A percentile compares a stretch with the other conserved stretches of the same genome.
These are phyloP conservation scores for Circaetus cinerascens DNA, from an alignment of 2,113 vertebrate genomes.

Conservation along the genomic window DNA sequence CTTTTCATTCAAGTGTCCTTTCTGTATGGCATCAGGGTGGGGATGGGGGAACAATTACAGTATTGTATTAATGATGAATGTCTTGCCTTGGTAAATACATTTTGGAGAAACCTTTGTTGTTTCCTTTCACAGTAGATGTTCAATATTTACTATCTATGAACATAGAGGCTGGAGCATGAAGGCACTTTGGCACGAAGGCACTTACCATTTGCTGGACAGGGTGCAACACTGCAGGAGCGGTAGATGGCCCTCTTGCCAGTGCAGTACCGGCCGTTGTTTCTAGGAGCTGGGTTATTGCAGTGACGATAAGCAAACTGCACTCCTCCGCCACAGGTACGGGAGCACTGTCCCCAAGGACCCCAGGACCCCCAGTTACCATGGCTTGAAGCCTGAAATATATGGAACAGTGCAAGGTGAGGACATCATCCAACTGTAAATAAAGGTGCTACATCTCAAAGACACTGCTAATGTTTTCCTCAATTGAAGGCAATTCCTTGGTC, in stretches of 20 bases:
- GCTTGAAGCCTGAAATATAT: constrained; percentile 84
- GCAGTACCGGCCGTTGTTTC: constrained; percentile 93
- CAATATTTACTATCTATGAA: not conserved
- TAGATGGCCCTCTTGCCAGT: constrained; percentile 93
- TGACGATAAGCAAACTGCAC: constrained; percentile 93
- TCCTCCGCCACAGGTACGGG: constrained; percentile 89
- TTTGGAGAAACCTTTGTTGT: not conserved
- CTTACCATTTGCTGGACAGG: constrained; percentile 84
- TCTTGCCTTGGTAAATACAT: not conserved
- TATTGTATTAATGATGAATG: not conserved
- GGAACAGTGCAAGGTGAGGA: not conserved
- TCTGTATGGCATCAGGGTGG: fast-evolving
- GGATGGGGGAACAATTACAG: not conserved
- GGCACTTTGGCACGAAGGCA: not conserved
- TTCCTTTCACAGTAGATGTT: not conserved
- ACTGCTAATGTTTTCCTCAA: not conserved
- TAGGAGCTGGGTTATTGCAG: constrained; percentile 94
- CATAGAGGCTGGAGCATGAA: not conserved
- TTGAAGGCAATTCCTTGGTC: not conserved
- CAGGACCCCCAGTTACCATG: constrained; percentile 98
- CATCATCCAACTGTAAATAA: not conserved
- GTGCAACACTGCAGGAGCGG: constrained; percentile 84
- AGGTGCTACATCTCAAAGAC: not conserved
- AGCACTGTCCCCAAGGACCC: constrained; percentile 93
- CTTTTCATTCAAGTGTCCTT: not conserved